Conservation (phyloP, 2,113 vertebrate genomes). For the Zeus faber region DNA sequence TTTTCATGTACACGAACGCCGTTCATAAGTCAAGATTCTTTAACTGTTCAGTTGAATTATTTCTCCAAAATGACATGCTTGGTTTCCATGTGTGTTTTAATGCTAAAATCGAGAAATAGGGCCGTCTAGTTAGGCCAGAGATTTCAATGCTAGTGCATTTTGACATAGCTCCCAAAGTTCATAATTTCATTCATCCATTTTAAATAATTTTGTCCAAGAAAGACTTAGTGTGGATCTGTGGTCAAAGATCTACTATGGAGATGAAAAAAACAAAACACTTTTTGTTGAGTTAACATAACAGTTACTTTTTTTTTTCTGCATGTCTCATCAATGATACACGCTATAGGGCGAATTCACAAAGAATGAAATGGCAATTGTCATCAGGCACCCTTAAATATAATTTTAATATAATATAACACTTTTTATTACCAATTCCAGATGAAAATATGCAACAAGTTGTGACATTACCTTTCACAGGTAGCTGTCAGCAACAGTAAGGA, state of each 20-base stretch:
- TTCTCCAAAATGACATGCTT: neutral
- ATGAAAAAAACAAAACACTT: neutral
- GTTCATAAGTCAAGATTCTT: constrained; percentile 18
- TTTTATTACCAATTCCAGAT: neutral
- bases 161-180: constrained; percentile 1
- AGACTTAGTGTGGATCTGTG: constrained; percentile 4
- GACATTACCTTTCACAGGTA: no score
- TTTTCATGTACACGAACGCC: constrained; percentile 30
- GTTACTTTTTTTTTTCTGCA: neutral
- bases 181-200: neutral
- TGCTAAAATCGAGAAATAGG: neutral
- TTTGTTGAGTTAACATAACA: neutral
- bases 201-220: no score
- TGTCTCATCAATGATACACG: constrained; percentile 14
- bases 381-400: no score
- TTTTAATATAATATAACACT: neutral
- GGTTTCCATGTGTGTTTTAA: neutral
- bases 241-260: constrained; percentile 5
- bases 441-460: no score
- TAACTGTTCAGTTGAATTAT: no score
- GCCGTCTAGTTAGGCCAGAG: neutral
- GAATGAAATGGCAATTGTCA: no score
- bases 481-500: no score
- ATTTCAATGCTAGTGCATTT: neutral
- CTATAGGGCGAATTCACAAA: neutral